Conservation (phyloP, 2,888 invertebrate species). For the Coenonympha arcania region DNA sequence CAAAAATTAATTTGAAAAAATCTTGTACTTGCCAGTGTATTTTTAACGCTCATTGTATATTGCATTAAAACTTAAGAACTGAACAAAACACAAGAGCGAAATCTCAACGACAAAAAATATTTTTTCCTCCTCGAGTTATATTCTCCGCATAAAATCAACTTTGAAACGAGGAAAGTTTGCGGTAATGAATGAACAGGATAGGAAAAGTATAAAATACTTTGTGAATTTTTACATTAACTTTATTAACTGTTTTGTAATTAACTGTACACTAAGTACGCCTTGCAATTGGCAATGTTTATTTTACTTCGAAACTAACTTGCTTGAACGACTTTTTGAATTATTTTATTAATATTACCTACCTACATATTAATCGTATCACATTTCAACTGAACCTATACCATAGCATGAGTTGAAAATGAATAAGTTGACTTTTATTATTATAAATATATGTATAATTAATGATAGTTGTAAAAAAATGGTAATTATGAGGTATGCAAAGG, state of each 20-base stretch:
- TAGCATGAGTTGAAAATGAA: too few relatives aligned
- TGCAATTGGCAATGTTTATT: background rate
- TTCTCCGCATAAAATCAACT: slow-evolving; percentile 18
- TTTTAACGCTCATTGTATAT: slow-evolving; percentile 17
- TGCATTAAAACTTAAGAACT: slow-evolving; percentile 22
- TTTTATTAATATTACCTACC: too few relatives aligned
- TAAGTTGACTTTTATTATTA: too few relatives aligned
- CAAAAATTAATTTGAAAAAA: background rate
- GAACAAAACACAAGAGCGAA: slow-evolving; percentile 14
- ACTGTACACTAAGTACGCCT: background rate
- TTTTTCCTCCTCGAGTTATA: slow-evolving; percentile 16
- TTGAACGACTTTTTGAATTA: background rate
- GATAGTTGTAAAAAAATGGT: too few relatives aligned
- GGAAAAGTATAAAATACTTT: slow-evolving; percentile 11
- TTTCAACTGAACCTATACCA: too few relatives aligned
- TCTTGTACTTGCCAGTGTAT: slow-evolving; percentile 6
- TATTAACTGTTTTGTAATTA: slow-evolving; percentile 7
- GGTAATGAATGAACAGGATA: slow-evolving; percentile 16
- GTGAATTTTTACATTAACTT: slow-evolving; percentile 6
- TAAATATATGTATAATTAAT: too few relatives aligned
- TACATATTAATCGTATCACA: too few relatives aligned
- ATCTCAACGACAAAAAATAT: slow-evolving; percentile 15
- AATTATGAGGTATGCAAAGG: too few relatives aligned
- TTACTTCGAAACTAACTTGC: background rate
- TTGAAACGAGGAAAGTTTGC: slow-evolving; percentile 17